Percentiles rank a stretch among this genome's conserved stretches.
phyloP scores from a whole-genome alignment of 2,113 vertebrate species.

The Seriola aureovittata region DNA sequence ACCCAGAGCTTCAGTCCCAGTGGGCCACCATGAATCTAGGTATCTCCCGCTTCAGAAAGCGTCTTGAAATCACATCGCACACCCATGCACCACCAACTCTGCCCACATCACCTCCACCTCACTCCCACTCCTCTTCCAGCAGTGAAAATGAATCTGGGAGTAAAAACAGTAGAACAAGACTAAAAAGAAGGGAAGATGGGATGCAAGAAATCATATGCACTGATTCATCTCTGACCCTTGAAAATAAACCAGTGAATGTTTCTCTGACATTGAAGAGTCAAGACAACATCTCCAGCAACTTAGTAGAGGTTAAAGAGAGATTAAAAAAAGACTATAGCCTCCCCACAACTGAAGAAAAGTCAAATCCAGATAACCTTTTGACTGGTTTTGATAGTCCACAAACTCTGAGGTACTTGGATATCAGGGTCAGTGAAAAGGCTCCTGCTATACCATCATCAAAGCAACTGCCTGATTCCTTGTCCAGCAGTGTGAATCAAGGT shows the following conservation, averaged over 20 bases:
- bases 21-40: constrained; percentile 75
- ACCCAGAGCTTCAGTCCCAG: constrained; percentile 63
- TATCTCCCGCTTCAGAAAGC: constrained; percentile 71
- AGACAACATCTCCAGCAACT: too few relatives aligned
- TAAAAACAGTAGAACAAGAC: constrained; percentile 6
- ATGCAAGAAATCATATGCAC: constrained; percentile 7
- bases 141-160: constrained; percentile 53
- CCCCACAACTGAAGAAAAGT: too few relatives aligned
- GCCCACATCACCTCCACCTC: constrained; percentile 32
- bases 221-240: constrained; percentile 9
- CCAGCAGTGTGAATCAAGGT: too few relatives aligned
- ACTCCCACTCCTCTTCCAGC: constrained; percentile 27
- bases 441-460: too few relatives aligned
- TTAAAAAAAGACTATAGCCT: too few relatives aligned
- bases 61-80: constrained; percentile 56
- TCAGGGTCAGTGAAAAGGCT: background rate
- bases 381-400: too few relatives aligned
- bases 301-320: too few relatives aligned
- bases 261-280: background rate
- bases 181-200: constrained; percentile 17
- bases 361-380: too few relatives aligned
- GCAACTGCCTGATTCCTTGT: too few relatives aligned
- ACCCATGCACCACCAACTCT: constrained; percentile 2
- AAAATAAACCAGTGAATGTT: constrained; percentile 10
- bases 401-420: background rate